These are phyloP conservation scores for Aphidius colemani DNA, from an alignment of 2,888 invertebrate genomes.

Conservation along the genomic window DNA sequence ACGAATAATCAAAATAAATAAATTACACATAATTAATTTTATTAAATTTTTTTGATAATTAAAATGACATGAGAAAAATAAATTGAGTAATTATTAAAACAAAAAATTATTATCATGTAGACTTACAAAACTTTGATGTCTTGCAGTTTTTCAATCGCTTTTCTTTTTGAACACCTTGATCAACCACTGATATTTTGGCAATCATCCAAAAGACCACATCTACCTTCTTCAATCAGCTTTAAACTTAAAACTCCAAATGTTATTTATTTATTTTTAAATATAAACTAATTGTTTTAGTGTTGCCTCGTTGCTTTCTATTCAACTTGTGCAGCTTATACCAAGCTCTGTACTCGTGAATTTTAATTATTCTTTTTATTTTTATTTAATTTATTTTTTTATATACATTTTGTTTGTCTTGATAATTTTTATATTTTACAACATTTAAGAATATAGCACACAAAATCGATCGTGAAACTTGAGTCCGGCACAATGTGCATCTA, in stretches of 20 bases:
- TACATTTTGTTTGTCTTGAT: too few relatives aligned
- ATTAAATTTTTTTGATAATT: background rate
- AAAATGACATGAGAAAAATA: too few relatives aligned
- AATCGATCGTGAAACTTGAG: slow-evolving; percentile 25
- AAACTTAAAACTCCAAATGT: background rate
- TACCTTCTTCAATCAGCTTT: too few relatives aligned
- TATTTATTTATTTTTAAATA: background rate
- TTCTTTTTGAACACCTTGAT: too few relatives aligned
- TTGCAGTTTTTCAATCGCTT: too few relatives aligned
- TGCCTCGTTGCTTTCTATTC: slow-evolving; percentile 10
- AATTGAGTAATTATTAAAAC: too few relatives aligned
- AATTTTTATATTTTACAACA: background rate
- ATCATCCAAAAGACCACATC: slow-evolving; percentile 1
- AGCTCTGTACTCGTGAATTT: slow-evolving; percentile 5
- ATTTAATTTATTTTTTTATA: too few relatives aligned
- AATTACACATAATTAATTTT: too few relatives aligned
- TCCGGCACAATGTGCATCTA: slow-evolving; percentile 15
- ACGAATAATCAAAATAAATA: too few relatives aligned
- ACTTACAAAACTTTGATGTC: too few relatives aligned
- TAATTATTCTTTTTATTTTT: background rate
- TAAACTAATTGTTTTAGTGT: background rate
- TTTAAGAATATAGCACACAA: slow-evolving; percentile 19
- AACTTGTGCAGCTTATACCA: slow-evolving; percentile 8
- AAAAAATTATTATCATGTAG: too few relatives aligned
- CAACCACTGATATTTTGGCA: background rate